phyloP scores from a whole-genome alignment of 2,113 vertebrate species.

The Colinus virginianus region DNA sequence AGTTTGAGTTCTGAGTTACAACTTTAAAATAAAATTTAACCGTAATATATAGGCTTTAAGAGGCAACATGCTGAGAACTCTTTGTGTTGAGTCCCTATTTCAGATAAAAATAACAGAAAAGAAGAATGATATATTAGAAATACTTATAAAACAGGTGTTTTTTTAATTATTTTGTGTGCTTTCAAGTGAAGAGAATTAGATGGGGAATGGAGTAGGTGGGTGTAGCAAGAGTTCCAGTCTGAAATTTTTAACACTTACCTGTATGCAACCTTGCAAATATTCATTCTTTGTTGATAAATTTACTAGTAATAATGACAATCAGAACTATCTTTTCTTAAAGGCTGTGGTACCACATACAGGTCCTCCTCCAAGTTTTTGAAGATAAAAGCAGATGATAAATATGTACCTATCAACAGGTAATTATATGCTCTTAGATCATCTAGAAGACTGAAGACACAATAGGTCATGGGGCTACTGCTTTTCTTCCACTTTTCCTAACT shows the following conservation, averaged over 20 bases:
- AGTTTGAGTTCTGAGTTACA: neutral
- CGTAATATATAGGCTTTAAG: neutral
- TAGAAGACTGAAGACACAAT: neutral
- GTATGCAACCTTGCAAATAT: neutral
- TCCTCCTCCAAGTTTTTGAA: neutral
- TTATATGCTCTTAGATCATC: neutral
- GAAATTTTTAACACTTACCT: neutral
- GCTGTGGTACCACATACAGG: neutral
- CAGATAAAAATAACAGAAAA: neutral
- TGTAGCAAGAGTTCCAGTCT: neutral
- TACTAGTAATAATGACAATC: neutral
- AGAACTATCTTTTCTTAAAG: neutral
- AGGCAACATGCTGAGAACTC: neutral
- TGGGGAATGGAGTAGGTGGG: neutral
- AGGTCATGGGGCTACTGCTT: neutral
- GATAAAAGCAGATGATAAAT: neutral
- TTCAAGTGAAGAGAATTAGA: neutral
- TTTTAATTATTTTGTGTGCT: neutral
- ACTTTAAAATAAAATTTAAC: neutral
- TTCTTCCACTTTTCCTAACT: slow-evolving; percentile 2
- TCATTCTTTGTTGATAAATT: neutral
- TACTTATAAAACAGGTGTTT: neutral
- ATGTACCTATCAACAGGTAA: neutral
- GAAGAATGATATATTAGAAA: neutral
- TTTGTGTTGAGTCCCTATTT: neutral